phyloP scores from a whole-genome alignment of 2,888 invertebrate genomes.

The Pammene aurita region DNA sequence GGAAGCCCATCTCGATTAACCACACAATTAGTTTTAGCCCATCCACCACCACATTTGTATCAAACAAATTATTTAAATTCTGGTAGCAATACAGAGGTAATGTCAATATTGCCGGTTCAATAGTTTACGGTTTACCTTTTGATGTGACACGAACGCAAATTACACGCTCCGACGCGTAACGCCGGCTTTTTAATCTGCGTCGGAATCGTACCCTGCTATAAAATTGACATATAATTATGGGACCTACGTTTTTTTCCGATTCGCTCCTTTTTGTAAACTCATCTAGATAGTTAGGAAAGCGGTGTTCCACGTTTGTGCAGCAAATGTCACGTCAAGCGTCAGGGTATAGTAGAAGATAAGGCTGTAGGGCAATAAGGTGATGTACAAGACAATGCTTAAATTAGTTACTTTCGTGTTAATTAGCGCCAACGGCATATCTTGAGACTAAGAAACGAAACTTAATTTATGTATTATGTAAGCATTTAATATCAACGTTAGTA shows the following conservation, averaged over 20 bases:
- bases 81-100: conserved; percentile 34
- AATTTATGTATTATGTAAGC: no score
- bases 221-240: conserved; percentile 31
- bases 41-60: conserved; percentile 56
- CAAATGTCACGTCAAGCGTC: no score
- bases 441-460: no score
- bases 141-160: conserved; percentile 42
- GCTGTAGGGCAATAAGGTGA: no score
- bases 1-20: conserved; percentile 64
- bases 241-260: neutral
- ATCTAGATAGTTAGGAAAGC: neutral
- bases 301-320: no score
- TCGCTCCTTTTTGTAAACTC: neutral
- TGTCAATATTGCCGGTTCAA: conserved; percentile 38
- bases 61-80: conserved; percentile 43
- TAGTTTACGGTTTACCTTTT: conserved; percentile 42
- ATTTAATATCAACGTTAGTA: no score
- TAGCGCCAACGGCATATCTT: no score
- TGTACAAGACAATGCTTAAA: no score
- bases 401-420: no score
- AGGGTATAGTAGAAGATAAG: no score
- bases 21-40: conserved; percentile 70
- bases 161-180: conserved; percentile 36
- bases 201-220: conserved; percentile 21
- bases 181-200: conserved; percentile 31